A percentile compares a stretch with the other conserved stretches of the same genome.
Conservation (phyloP, 2,797 vertebrate genomes). For the Euphonia xanthogaster region DNA sequence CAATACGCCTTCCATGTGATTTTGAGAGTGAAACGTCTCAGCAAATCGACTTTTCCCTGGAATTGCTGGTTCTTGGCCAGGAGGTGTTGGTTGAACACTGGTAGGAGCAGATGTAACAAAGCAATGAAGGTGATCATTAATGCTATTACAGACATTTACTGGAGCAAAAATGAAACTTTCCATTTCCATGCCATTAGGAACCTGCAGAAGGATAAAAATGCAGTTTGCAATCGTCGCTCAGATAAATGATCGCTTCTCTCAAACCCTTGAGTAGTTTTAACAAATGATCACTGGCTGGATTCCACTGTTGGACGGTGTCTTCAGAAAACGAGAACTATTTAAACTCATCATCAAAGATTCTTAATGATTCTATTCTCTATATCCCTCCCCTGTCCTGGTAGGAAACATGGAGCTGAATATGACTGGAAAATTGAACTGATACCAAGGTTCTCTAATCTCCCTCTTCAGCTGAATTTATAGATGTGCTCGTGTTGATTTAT, state of each 20-base stretch:
- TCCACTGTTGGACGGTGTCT: background rate
- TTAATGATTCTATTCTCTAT: background rate
- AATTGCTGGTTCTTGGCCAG: background rate
- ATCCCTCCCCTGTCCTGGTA: background rate
- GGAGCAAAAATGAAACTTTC: slow-evolving; percentile 37
- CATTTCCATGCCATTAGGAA: slow-evolving; percentile 38
- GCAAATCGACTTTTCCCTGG: background rate
- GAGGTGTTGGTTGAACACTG: background rate
- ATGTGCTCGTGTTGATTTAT: slow-evolving; percentile 9
- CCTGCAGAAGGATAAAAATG: slow-evolving; percentile 25
- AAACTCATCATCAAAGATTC: background rate
- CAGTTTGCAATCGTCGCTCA: background rate
- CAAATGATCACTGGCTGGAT: slow-evolving; percentile 14
- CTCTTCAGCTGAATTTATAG: background rate
- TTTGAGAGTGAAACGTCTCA: background rate
- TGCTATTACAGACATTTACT: background rate
- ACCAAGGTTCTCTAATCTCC: slow-evolving; percentile 21
- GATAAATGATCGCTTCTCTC: slow-evolving; percentile 42
- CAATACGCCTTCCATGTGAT: background rate
- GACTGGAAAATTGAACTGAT: background rate
- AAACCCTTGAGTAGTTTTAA: slow-evolving; percentile 33
- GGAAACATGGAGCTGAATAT: background rate
- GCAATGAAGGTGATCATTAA: slow-evolving; percentile 29
- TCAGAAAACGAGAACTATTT: background rate
- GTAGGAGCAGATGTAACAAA: background rate